Evolutionary conservation across 2,888 invertebrate species (phyloP).

Genomic region (Macropis europaea): DNA sequence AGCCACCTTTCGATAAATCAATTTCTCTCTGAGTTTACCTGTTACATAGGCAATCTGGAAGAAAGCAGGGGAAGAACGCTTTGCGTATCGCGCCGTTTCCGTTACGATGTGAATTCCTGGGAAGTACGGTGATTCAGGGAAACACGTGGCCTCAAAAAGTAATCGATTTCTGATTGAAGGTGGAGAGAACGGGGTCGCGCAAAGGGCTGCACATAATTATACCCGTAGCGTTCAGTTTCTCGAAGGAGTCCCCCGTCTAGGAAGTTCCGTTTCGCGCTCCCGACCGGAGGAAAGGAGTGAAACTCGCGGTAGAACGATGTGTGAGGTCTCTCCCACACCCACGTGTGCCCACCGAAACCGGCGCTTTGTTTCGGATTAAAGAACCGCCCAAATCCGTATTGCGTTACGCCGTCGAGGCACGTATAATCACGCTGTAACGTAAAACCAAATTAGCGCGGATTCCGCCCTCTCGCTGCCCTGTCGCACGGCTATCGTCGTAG

Average conservation of each 20-base stretch:
- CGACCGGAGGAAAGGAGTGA: constrained; percentile 39
- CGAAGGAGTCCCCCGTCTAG: constrained; percentile 33
- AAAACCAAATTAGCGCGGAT: constrained; percentile 71
- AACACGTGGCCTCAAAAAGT: constrained; percentile 16
- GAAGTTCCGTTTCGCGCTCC: constrained; percentile 38
- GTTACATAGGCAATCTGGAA: neutral
- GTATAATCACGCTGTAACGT: constrained; percentile 72
- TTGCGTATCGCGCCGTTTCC: neutral
- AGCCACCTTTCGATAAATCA: no score
- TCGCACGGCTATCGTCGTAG: constrained; percentile 43
- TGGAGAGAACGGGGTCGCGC: constrained; percentile 23
- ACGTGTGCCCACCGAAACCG: constrained; percentile 44
- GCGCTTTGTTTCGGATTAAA: constrained; percentile 72
- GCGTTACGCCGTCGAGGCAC: constrained; percentile 64
- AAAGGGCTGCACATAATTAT: constrained; percentile 52
- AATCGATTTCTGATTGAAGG: constrained; percentile 48
- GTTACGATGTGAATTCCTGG: neutral
- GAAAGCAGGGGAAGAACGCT: neutral
- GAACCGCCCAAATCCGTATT: constrained; percentile 67
- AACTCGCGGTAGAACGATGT: constrained; percentile 56
- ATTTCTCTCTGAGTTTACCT: no score
- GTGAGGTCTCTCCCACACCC: constrained; percentile 66
- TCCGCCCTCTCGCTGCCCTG: constrained; percentile 30
- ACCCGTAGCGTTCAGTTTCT: constrained; percentile 35
- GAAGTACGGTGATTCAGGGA: constrained; percentile 21